Evolutionary conservation across 2,888 invertebrate species (phyloP).

Genomic region (Epinotia ramella): DNA sequence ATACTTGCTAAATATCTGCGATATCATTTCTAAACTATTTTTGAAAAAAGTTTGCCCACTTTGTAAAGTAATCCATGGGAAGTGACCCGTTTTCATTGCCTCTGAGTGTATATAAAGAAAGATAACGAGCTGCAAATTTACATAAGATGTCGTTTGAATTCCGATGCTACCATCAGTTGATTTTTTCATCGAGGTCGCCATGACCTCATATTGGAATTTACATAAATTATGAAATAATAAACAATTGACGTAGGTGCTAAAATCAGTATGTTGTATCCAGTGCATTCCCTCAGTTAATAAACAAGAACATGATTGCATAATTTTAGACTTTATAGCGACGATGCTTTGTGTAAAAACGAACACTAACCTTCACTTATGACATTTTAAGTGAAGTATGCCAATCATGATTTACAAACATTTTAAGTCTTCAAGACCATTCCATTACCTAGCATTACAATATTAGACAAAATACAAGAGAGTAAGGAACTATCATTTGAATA

Average conservation of each 20-base stretch:
- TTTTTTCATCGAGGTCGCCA: slow-evolving; percentile 24
- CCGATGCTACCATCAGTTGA: slow-evolving; percentile 20
- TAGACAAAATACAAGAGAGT: neutral
- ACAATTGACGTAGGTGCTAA: neutral
- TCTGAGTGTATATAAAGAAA: slow-evolving; percentile 23
- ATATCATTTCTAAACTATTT: too few relatives aligned
- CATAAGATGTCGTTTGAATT: slow-evolving; percentile 34
- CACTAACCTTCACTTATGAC: neutral
- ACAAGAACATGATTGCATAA: neutral
- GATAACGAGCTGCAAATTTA: slow-evolving; percentile 25
- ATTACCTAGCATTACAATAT: neutral
- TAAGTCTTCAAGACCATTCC: neutral
- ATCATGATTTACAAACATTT: neutral
- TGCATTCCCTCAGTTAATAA: neutral
- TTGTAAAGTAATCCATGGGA: too few relatives aligned
- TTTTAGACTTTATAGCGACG: neutral
- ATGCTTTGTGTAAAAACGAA: neutral
- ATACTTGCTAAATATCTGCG: too few relatives aligned
- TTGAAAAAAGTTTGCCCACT: neutral
- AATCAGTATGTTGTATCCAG: neutral
- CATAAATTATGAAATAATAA: neutral
- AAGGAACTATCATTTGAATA: slow-evolving; percentile 39
- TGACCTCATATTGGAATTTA: slow-evolving; percentile 26
- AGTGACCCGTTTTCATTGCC: too few relatives aligned
- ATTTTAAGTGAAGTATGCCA: neutral